These are phyloP conservation scores for Phaedon cochleariae DNA, from an alignment of 2,888 invertebrate species.

Conservation along the genomic window DNA sequence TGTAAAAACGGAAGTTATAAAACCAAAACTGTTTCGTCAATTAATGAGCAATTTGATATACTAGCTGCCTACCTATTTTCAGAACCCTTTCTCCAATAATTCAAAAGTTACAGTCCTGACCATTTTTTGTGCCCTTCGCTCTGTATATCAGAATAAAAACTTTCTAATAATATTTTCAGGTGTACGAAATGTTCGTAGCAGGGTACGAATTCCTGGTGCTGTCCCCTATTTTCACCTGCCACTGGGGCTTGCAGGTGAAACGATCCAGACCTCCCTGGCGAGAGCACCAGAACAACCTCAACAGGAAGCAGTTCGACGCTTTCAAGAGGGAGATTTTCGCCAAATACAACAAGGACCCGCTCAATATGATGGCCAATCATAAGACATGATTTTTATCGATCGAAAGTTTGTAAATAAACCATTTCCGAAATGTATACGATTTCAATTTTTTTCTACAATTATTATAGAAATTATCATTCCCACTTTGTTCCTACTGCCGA, in stretches of 20 bases:
- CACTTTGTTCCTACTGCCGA: too few species aligned
- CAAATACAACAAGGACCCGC: slow-evolving; percentile 75
- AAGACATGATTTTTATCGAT: slow-evolving; percentile 15
- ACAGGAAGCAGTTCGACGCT: slow-evolving; percentile 81
- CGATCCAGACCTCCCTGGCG: slow-evolving; percentile 84
- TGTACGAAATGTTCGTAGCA: slow-evolving; percentile 90
- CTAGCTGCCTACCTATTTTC: too few species aligned
- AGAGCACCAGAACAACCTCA: slow-evolving; percentile 85
- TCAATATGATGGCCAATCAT: slow-evolving; percentile 61
- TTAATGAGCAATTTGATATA: too few species aligned
- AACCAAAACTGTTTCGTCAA: too few species aligned
- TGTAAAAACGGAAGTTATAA: too few species aligned
- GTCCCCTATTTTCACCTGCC: slow-evolving; percentile 88
- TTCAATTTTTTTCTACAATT: too few species aligned
- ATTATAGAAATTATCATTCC: too few species aligned
- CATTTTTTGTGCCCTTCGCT: too few species aligned
- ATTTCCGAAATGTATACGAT: too few species aligned
- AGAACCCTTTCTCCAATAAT: too few species aligned
- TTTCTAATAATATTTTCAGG: slow-evolving; percentile 67
- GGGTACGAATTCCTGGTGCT: slow-evolving; percentile 89
- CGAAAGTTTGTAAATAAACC: background rate
- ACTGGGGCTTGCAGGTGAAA: slow-evolving; percentile 87
- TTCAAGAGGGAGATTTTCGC: slow-evolving; percentile 87
- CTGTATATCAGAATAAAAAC: too few species aligned
- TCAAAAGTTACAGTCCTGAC: too few species aligned